Base-by-base conservation (phyloP, 2,113 vertebrate species). In the Alouatta palliata region DNA sequence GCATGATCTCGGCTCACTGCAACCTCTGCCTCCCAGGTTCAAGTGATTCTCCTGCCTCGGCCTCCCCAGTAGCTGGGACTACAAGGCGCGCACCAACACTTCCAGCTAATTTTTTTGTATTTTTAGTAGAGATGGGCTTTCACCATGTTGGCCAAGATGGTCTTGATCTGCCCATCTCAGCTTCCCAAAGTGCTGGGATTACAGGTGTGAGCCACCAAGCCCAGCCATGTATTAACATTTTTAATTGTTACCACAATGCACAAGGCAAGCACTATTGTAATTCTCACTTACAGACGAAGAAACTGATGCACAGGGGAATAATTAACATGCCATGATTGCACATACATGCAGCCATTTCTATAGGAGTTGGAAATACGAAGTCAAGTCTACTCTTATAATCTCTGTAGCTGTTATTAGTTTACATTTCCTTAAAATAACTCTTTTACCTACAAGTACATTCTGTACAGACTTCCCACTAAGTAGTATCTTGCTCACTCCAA, bases 401-500 rank as follows among this genome's bases (percentile, higher is more conserved):
- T 94, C 21, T 64, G 0, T 52, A 77, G 52, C 8, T 95, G 40
- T 80, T 92, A 45, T 58, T 93, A 82, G 30, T 91, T 91, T 90
- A 47, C 0, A 37, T 54, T 54, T 80, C 27, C 47, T 90, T 81
- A 73, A 73, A 92, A 95, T 54, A 90, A 85, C 37, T 52, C 9
- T 85, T 89, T 86, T 66, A 58, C 92, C 35, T 94, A 92, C 21
- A 87, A 81, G 71, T 92, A 86, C 35, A 79, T 27, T 56, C 30
- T 9, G 79, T 95, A 49, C 2, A 30, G 47, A 56, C 8, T 94
- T 94, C 80, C 70, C 54, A 54, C 6, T 94, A 35, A 86, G 77
- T 61, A 86, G 4, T 37, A 81, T 61, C 43, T 61, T 85, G 17
- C 25, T 88, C 43, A 87, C 16, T 95, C 35, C 49, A 76, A 70